Evolutionary conservation across 2,888 invertebrate species (phyloP).

Genomic region (Ornithoptera alexandrae): DNA sequence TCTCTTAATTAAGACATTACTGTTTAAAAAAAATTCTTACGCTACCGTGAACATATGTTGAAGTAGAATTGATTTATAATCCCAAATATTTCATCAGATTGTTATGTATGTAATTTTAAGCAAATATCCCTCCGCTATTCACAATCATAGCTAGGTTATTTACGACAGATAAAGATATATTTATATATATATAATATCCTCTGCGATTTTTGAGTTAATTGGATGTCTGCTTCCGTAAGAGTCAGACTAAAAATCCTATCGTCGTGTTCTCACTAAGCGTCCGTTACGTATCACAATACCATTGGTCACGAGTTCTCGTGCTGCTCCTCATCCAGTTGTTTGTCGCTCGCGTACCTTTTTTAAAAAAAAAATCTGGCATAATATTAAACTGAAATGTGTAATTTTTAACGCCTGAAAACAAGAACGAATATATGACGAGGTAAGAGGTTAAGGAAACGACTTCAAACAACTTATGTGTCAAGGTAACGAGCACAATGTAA

Average conservation of each 20-base stretch:
- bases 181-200: background rate
- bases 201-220: background rate
- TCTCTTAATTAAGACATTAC: background rate
- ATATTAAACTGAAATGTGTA: background rate
- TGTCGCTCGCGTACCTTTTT: conserved; percentile 31
- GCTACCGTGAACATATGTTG: background rate
- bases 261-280: conserved; percentile 59
- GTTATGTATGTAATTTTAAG: background rate
- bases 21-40: background rate
- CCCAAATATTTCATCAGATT: background rate
- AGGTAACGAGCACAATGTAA: too few relatives aligned
- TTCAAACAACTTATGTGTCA: too few relatives aligned
- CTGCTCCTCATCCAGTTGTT: conserved; percentile 32
- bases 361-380: conserved; percentile 30
- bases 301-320: conserved; percentile 48
- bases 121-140: conserved; percentile 6
- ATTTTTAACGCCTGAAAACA: too few relatives aligned
- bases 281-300: conserved; percentile 63
- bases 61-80: background rate
- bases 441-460: too few relatives aligned
- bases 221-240: conserved; percentile 32
- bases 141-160: conserved; percentile 11
- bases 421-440: too few relatives aligned
- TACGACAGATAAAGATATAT: conserved; percentile 5
- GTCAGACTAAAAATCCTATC: conserved; percentile 35